Evolutionary conservation across 2,888 invertebrate species (phyloP), one percentile per base, ranked within the genome.

Genomic region (Torymus tubicola): DNA sequence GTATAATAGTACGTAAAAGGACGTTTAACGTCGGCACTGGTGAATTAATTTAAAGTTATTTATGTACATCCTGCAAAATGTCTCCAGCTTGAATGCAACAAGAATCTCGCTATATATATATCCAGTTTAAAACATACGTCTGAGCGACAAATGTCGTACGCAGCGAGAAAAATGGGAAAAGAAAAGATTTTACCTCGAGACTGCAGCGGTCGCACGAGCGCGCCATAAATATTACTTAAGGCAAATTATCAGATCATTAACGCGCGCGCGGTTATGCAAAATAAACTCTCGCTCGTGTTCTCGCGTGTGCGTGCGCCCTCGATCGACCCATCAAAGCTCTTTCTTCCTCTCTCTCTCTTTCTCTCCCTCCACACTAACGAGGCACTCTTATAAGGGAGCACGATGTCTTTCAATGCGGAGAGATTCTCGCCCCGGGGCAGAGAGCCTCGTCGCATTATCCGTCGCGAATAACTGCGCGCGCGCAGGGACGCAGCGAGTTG

Each of bases 241-340:
- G n/a, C 1, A 61, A 61, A 68, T 75, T 31, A 75, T 68, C 68
- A 18, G 68, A 31, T 75, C 75, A 53, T 75, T 75, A 61, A 14
- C 60, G 61, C 31, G 3, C 42, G 42, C 42, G 42, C 57, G 69
- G 18, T 69, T 69, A 69, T 31, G 69, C 57, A 57, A 69, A 69
- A 69, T 16, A 8, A 42, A 31, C 57, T 69, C 57, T 69, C 24
- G 61, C 67, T 53, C 60, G 61, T 61, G 60, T 68, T 31, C 60
- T 18, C 31, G n/a, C 52, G 16, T n/a, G 18, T 24, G 13, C n/a
- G 18, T 24, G 13, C 16, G 14, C 31, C 70, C 52, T 68, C 52
- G 50, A 77, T 77, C 70, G 57, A 57, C 21, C 64, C n/a, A 58
- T 64, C 64, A 64, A 70, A 70, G 57, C 70, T 42, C 16, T 5